phyloP scores from a whole-genome alignment of 2,797 vertebrate species.

The Eospalax fontanierii region DNA sequence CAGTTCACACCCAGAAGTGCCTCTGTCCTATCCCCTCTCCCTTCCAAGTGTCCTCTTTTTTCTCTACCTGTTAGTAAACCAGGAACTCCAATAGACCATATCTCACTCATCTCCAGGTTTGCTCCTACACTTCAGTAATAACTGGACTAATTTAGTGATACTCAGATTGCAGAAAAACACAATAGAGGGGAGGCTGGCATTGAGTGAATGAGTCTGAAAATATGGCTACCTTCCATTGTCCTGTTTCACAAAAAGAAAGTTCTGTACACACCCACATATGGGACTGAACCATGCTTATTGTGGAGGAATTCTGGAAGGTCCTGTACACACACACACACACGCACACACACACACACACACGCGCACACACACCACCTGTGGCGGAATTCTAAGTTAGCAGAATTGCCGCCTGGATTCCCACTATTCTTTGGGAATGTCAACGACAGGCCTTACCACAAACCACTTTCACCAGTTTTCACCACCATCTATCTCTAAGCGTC shows the following conservation, averaged over 20 bases:
- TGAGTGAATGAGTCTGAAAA: background rate
- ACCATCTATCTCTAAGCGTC: background rate
- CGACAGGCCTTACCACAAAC: background rate
- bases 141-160: background rate
- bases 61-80: background rate
- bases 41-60: background rate
- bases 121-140: background rate
- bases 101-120: fast-evolving
- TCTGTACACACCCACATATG: fast-evolving
- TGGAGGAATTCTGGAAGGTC: background rate
- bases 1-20: background rate
- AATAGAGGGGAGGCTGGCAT: fast-evolving
- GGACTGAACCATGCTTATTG: background rate
- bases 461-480: background rate
- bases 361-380: too few species aligned
- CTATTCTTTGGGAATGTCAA: background rate
- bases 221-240: fast-evolving
- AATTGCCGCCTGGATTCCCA: background rate
- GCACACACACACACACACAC: too few species aligned
- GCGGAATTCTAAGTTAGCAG: background rate
- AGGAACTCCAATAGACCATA: fast-evolving
- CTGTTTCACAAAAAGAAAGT: background rate
- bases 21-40: fast-evolving
- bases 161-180: background rate
- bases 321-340: too few species aligned